A percentile compares a stretch with the other conserved stretches of the same genome.
phyloP scores from a whole-genome alignment of 2,113 vertebrate genomes.

The Thermophis baileyi region DNA sequence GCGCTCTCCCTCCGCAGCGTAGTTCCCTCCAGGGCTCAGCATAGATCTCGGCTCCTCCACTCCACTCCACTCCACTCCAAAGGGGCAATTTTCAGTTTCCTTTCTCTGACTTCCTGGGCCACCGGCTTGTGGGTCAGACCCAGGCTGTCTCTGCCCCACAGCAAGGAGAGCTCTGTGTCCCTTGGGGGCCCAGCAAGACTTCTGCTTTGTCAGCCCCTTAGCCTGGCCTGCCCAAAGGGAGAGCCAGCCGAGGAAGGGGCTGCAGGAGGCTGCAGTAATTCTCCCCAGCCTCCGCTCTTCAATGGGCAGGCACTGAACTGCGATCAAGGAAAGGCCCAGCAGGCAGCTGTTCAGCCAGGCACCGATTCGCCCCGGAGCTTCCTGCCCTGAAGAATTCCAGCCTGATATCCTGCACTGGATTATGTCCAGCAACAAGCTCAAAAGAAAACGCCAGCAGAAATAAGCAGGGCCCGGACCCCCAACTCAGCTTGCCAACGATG shows the following conservation, averaged over 20 bases:
- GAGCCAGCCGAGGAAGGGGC: background rate
- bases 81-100: background rate
- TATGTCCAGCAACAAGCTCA: background rate
- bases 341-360: background rate
- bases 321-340: background rate
- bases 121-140: background rate
- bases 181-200: background rate
- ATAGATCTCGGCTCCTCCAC: too few relatives aligned
- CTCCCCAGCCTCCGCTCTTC: background rate
- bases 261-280: too few relatives aligned
- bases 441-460: background rate
- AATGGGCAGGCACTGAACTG: background rate
- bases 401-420: background rate
- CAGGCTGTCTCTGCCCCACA: background rate
- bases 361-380: background rate
- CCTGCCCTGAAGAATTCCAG: background rate
- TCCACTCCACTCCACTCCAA: background rate
- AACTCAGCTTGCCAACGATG: background rate
- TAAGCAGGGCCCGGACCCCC: background rate
- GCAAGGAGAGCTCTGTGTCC: background rate
- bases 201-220: background rate
- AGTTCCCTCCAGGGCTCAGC: too few relatives aligned
- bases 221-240: background rate
- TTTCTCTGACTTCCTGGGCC: background rate
- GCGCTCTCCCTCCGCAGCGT: accelerated